A percentile compares a stretch with the other conserved stretches of the same genome.
Conservation (phyloP, 2,113 vertebrate species). For the Crocuta crocuta region DNA sequence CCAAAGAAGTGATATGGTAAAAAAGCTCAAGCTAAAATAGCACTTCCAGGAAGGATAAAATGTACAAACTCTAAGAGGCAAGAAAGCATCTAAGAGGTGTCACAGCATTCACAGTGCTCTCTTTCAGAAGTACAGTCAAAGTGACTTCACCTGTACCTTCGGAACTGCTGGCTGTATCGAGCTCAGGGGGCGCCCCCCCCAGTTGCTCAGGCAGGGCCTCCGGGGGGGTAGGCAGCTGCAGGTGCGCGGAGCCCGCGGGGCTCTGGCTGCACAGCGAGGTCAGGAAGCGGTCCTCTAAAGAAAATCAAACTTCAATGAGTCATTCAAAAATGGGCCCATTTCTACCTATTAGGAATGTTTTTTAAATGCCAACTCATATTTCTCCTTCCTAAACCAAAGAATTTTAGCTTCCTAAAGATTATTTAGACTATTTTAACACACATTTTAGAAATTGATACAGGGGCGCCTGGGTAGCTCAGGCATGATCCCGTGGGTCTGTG, state of each 20-base stretch:
- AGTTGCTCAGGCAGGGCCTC: constrained; percentile 88
- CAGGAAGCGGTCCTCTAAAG: constrained; percentile 95
- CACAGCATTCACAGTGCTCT: not conserved
- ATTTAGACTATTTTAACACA: not conserved
- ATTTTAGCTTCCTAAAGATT: constrained; percentile 43
- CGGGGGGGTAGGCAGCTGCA: constrained; percentile 92
- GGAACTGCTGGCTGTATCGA: constrained; percentile 92
- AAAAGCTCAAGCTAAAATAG: not conserved
- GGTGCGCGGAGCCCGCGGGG: constrained; percentile 88
- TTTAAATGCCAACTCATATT: constrained; percentile 10
- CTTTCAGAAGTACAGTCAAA: not conserved
- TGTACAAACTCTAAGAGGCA: not conserved
- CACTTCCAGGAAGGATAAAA: not conserved
- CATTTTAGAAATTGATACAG: not conserved
- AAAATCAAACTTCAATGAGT: constrained; percentile 21
- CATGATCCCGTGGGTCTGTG: too few relatives aligned
- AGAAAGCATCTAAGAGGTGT: not conserved
- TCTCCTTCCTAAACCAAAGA: constrained; percentile 13
- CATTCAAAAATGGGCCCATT: not conserved
- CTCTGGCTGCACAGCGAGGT: constrained; percentile 89
- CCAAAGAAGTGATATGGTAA: not conserved
- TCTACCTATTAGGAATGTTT: not conserved
- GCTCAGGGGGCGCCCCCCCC: constrained; percentile 87
- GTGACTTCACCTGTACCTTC: constrained; percentile 89
- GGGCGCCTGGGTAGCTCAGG: too few relatives aligned